Evolutionary conservation across 1,140 invertebrate genomes (phyloP).

Genomic region (Drosophila elegans): DNA sequence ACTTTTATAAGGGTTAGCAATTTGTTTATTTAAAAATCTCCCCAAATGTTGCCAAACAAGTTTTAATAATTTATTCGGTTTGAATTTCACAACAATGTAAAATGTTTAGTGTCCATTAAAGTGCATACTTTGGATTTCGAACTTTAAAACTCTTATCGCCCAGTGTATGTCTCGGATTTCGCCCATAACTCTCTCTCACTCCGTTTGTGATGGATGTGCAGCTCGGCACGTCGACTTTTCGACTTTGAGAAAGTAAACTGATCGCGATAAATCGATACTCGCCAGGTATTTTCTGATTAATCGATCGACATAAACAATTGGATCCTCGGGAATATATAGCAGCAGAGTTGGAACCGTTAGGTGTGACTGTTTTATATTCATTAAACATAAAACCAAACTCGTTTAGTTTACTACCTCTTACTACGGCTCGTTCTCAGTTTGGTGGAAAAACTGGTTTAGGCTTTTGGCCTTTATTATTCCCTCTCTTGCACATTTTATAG

Average conservation of each 20-base stretch:
- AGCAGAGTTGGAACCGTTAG: slow-evolving; percentile 39
- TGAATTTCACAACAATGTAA: not conserved
- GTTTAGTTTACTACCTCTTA: slow-evolving; percentile 60
- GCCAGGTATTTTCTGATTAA: slow-evolving; percentile 25
- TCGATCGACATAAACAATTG: slow-evolving; percentile 39
- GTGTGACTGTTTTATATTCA: slow-evolving; percentile 40
- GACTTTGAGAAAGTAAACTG: slow-evolving; percentile 46
- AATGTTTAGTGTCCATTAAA: too few species aligned
- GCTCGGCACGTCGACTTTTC: slow-evolving; percentile 22
- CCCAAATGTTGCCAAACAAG: not conserved
- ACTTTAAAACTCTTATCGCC: not conserved
- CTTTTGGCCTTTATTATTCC: slow-evolving; percentile 20
- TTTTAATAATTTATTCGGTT: not conserved
- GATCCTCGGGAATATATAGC: slow-evolving; percentile 18
- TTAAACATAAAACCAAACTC: slow-evolving; percentile 57
- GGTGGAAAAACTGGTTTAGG: slow-evolving; percentile 57
- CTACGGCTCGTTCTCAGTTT: slow-evolving; percentile 39
- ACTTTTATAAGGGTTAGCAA: too few species aligned
- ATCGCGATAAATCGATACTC: slow-evolving; percentile 38
- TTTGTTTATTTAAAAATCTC: too few species aligned
- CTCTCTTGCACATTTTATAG: slow-evolving; percentile 25
- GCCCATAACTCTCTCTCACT: slow-evolving; percentile 35
- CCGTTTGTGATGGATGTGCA: slow-evolving; percentile 27
- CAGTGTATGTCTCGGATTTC: slow-evolving; percentile 26
- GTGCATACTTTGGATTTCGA: not conserved